Evolutionary conservation across 1,140 invertebrate genomes (phyloP).

Genomic region (Sarcophaga peregrina): DNA sequence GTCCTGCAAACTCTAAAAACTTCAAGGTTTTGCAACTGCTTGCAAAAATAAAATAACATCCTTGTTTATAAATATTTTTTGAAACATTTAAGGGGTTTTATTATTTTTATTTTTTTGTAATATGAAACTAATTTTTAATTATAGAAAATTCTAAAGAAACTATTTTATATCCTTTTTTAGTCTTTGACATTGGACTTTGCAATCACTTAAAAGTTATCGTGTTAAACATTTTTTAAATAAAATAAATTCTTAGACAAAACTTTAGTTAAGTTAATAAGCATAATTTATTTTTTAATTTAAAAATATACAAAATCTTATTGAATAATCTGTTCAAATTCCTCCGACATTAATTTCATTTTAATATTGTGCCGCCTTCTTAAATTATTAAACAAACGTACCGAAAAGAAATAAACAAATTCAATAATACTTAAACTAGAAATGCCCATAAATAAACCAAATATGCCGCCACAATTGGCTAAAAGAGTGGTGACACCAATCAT

Average conservation of each 20-base stretch:
- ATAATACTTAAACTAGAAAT: conserved; percentile 70
- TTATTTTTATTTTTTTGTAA: too few species aligned
- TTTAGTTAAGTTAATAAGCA: too few species aligned
- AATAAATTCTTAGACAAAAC: too few species aligned
- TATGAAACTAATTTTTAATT: too few species aligned
- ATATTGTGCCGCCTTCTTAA: conserved; percentile 55
- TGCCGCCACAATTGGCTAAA: conserved; percentile 75
- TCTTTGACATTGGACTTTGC: too few species aligned
- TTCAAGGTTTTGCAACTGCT: conserved; percentile 65
- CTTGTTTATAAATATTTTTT: conserved; percentile 66
- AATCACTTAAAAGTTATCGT: too few species aligned
- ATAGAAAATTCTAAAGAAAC: too few species aligned
- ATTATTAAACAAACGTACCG: conserved; percentile 61
- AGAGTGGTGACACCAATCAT: conserved; percentile 75
- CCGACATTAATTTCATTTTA: conserved; percentile 51
- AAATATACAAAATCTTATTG: neutral
- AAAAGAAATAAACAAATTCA: conserved; percentile 69
- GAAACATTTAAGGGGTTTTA: conserved; percentile 39
- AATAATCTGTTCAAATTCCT: conserved; percentile 45
- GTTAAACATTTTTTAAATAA: too few species aligned
- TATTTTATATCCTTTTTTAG: too few species aligned
- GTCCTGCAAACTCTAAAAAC: conserved; percentile 75
- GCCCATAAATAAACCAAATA: conserved; percentile 74
- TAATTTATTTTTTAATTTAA: too few species aligned
- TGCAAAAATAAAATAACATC: conserved; percentile 59